Evolutionary conservation across 2,113 vertebrate species (phyloP), one percentile per base, ranked within the genome.

Genomic region (Oxyruncus cristatus): DNA sequence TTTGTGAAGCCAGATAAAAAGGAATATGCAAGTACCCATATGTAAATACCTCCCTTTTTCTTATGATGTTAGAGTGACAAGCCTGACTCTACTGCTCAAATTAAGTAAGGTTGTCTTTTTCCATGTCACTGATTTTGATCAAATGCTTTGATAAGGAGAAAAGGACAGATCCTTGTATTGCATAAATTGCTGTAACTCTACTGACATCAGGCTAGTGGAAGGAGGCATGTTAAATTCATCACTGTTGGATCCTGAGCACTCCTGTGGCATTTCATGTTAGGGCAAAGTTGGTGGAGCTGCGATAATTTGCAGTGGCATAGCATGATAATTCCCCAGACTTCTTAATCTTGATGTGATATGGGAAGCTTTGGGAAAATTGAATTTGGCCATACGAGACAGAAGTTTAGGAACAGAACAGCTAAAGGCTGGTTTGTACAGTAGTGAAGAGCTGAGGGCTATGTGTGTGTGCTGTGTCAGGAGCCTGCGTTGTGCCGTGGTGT

Each of bases 141-240:
- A 93, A 82, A 79, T 86, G 91, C 92, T 89, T 93, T 95, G 91
- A 92, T 96, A 97, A 97, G 92, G 80, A 93, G 91, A 65, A 94
- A 84, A 93, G 85, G 91, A 86, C 35, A n/a, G 76, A 93, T 89
- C 83, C 67, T 92, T 81, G 95, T 78, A 71, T 89, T 80, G 88
- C 73, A 78, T 94, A 87, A 93, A 92, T 96, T 94, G 72, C 83
- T 84, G 70, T 92, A 92, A 85, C 68, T 88, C 72, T 78, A 86
- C 90, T 93, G 93, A 94, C 92, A 95, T 93, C 68, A 66, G 85
- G n/a, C 61, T 81, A 72, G 79, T 90, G 85, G 82, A 92, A 92
- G 63, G 8, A 84, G 79, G 55, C 93, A 89, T 72, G 53, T 88
- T 94, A 92, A 96, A 95, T 96, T 93, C 88, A 94, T 92, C 78